Conservation (phyloP, 2,113 vertebrate species). For the Lamprologus callipterus region DNA sequence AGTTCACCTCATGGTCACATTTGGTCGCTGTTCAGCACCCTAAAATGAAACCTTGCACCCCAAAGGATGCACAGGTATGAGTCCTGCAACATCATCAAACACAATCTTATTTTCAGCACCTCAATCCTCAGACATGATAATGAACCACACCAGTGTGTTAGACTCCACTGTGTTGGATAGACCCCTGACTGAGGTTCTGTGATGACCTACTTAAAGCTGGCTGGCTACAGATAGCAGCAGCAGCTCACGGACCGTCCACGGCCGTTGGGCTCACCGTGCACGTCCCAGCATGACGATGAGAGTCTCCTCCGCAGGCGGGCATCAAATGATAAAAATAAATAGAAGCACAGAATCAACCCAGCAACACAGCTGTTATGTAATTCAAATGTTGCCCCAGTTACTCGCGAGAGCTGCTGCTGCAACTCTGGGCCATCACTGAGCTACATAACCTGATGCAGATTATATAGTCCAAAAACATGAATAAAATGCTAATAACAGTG, state of each 20-base stretch:
- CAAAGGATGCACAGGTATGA: background rate
- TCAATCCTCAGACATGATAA: background rate
- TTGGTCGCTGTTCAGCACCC: background rate
- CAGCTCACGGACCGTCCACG: slow-evolving; percentile 17
- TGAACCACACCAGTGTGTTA: background rate
- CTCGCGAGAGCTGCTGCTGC: background rate
- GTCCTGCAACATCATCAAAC: background rate
- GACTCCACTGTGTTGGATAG: background rate
- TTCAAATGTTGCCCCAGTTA: slow-evolving; percentile 51
- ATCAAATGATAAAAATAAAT: slow-evolving; percentile 64
- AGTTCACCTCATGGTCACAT: background rate
- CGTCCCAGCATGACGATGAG: slow-evolving; percentile 44
- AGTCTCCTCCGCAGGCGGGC: slow-evolving; percentile 40
- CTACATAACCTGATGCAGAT: slow-evolving; percentile 16
- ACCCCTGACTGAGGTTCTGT: slow-evolving; percentile 13
- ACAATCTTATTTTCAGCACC: background rate
- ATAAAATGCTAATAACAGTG: background rate
- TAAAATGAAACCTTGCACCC: background rate
- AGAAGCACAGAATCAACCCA: slow-evolving; percentile 40
- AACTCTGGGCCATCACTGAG: background rate
- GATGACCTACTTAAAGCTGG: slow-evolving; percentile 56
- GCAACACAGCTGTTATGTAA: slow-evolving; percentile 62
- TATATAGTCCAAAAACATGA: background rate
- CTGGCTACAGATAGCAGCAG: slow-evolving; percentile 21
- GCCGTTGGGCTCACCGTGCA: slow-evolving; percentile 32